Conservation (phyloP, 2,888 invertebrate species). For the Cryptus viduatorius region DNA sequence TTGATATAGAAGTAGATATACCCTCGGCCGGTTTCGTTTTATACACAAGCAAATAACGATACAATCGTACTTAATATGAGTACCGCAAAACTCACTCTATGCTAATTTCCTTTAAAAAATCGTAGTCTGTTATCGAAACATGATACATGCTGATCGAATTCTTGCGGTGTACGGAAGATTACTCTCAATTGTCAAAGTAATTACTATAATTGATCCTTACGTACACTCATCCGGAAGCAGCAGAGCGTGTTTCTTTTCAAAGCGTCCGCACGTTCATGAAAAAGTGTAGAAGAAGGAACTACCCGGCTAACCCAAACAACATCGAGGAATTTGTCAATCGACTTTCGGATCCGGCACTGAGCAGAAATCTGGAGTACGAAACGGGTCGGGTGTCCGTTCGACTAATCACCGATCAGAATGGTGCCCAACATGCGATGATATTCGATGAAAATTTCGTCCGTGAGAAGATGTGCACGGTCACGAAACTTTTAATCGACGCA, state of each 20-base stretch:
- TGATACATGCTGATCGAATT: neutral
- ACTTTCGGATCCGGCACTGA: neutral
- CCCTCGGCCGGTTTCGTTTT: too few relatives aligned
- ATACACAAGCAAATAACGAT: too few relatives aligned
- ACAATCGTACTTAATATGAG: too few relatives aligned
- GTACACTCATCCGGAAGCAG: neutral
- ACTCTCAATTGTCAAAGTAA: neutral
- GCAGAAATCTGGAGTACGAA: neutral
- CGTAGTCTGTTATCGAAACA: too few relatives aligned
- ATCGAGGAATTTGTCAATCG: neutral
- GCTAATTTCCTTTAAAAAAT: too few relatives aligned
- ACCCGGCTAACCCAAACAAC: neutral
- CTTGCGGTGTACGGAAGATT: neutral
- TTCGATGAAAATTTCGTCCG: neutral
- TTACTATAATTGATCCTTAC: neutral
- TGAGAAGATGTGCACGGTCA: neutral
- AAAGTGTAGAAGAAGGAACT: neutral
- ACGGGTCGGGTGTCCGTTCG: neutral
- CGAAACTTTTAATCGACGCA: neutral
- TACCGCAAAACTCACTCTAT: too few relatives aligned
- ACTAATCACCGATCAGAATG: neutral
- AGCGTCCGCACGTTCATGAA: neutral
- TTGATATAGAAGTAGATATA: too few relatives aligned
- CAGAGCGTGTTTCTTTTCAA: neutral
- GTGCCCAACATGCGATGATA: neutral